Evolutionary conservation across 2,797 vertebrate species (phyloP).

Genomic region (Cyprinodon diabolis): DNA sequence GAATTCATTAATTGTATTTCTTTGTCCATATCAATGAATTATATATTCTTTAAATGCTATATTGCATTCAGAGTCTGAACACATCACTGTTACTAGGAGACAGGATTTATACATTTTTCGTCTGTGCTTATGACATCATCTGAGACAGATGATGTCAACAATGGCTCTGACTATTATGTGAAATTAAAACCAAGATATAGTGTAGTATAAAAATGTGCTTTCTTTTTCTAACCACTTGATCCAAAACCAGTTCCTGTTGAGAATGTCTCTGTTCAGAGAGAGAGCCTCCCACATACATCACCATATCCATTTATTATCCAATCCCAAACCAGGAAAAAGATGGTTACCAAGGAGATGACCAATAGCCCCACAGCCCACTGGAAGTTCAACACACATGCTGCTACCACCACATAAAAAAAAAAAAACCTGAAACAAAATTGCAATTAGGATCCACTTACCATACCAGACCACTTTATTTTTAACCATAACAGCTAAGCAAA

Average conservation of each 20-base stretch:
- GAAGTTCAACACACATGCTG: conserved; percentile 86
- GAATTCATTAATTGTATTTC: not conserved
- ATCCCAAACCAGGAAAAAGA: conserved; percentile 87
- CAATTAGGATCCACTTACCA: not conserved
- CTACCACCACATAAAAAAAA: conserved; percentile 66
- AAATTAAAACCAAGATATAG: not conserved
- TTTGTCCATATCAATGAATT: conserved; percentile 1
- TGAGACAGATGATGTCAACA: not conserved
- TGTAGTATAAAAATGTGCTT: not conserved
- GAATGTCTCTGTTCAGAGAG: conserved; percentile 56
- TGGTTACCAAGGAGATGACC: conserved; percentile 74
- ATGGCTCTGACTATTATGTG: not conserved
- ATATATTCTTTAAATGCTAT: conserved; percentile 13
- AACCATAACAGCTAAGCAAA: not conserved
- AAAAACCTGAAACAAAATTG: conserved; percentile 65
- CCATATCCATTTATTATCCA: conserved; percentile 80
- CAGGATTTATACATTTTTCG: conserved; percentile 3
- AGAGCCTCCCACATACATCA: conserved; percentile 69
- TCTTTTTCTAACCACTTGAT: conserved; percentile 83
- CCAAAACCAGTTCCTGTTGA: conserved; percentile 79
- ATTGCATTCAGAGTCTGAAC: conserved; percentile 17
- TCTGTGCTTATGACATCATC: conserved; percentile 6
- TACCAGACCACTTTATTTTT: conserved; percentile 20
- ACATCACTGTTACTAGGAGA: conserved; percentile 34
- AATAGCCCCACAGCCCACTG: conserved; percentile 82